These are phyloP conservation scores for Nibea coibor DNA, from an alignment of 2,113 vertebrate species.

Conservation along the genomic window DNA sequence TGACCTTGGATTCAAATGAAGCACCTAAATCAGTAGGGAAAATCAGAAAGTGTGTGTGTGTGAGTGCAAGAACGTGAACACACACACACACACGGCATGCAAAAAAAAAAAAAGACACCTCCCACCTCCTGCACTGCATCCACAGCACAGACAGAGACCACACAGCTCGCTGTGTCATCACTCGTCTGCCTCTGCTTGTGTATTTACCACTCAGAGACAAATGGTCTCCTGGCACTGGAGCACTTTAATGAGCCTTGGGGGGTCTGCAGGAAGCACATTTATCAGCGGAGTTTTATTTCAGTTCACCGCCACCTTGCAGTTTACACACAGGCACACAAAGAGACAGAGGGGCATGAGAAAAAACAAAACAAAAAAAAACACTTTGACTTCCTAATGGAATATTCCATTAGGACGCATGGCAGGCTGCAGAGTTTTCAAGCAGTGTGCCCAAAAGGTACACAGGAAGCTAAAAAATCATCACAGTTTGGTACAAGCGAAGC, in stretches of 20 bases:
- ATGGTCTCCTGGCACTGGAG: conserved; percentile 61
- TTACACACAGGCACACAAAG: conserved; percentile 24
- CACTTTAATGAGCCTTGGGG: conserved; percentile 68
- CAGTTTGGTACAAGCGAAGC: conserved; percentile 12
- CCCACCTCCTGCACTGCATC: conserved; percentile 36
- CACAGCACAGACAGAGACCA: conserved; percentile 55
- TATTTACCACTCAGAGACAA: conserved; percentile 72
- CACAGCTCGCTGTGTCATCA: conserved; percentile 44
- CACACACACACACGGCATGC: neutral
- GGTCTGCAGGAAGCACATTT: conserved; percentile 61
- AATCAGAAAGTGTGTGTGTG: conserved; percentile 30
- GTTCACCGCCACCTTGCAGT: conserved; percentile 15
- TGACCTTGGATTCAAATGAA: conserved; percentile 67
- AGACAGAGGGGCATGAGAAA: conserved; percentile 2
- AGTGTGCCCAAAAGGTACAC: conserved; percentile 4
- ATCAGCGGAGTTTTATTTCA: conserved; percentile 65
- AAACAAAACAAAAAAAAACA: neutral
- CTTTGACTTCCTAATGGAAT: conserved; percentile 49
- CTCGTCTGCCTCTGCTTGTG: conserved; percentile 50
- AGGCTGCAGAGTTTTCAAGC: neutral
- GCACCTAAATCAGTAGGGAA: conserved; percentile 45
- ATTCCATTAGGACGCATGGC: conserved; percentile 41
- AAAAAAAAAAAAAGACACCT: conserved; percentile 32
- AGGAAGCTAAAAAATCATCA: conserved; percentile 6
- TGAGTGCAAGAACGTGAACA: neutral